phyloP scores from a whole-genome alignment of 2,888 invertebrate genomes.

The Anodontia alba region DNA sequence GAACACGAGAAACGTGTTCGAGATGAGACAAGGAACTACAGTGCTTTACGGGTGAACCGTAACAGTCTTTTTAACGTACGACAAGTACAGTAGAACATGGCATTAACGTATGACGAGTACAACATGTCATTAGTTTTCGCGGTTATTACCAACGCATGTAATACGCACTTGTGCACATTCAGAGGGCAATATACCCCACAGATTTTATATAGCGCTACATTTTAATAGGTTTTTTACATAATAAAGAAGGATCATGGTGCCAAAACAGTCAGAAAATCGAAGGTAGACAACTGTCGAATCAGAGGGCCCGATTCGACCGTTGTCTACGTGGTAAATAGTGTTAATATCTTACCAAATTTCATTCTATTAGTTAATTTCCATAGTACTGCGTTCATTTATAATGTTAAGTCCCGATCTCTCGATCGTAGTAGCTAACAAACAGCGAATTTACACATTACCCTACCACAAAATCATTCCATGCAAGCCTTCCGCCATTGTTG shows the following conservation, averaged over 20 bases:
- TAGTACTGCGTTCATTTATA: not conserved
- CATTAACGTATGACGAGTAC: not conserved
- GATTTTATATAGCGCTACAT: not conserved
- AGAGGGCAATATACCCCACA: not conserved
- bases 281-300: not conserved
- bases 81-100: not conserved
- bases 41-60: not conserved
- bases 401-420: not conserved
- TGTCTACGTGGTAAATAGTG: not conserved
- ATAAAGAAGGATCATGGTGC: not conserved
- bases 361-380: not conserved
- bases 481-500: not conserved
- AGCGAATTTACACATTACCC: not conserved
- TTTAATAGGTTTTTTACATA: not conserved
- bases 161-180: not conserved
- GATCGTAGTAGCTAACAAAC: not conserved
- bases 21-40: not conserved
- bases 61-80: not conserved
- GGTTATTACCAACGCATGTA: not conserved
- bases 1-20: not conserved
- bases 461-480: not conserved
- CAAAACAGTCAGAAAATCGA: not conserved
- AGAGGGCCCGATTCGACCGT: not conserved
- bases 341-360: not conserved
- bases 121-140: conserved; percentile 16